Conservation (phyloP, 2,797 vertebrate species). For the Crax fasciolata region DNA sequence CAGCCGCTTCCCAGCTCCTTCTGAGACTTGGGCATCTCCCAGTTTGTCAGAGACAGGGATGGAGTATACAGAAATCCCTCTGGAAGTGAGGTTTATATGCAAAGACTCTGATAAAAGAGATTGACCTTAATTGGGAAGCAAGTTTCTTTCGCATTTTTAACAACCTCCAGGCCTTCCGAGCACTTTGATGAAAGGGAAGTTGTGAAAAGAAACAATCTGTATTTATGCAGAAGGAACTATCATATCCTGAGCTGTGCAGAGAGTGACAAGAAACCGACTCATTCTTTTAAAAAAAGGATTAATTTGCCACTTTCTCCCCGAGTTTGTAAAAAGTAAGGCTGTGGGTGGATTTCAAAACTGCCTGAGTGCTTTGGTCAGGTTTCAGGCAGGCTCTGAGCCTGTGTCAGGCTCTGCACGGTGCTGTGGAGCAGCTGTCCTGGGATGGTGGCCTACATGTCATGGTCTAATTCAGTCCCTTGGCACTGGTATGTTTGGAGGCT, state of each 20-base stretch:
- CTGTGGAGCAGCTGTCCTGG: background rate
- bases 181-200: conserved; percentile 60
- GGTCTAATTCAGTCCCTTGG: background rate
- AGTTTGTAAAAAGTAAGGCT: conserved; percentile 57
- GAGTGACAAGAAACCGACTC: conserved; percentile 64
- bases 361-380: background rate
- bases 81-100: conserved; percentile 65
- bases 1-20: conserved; percentile 12
- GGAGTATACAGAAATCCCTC: conserved; percentile 67
- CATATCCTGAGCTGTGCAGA: conserved; percentile 1
- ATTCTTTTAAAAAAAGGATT: conserved; percentile 61
- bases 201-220: conserved; percentile 69
- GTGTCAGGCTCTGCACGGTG: background rate
- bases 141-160: conserved; percentile 64
- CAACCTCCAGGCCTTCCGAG: conserved; percentile 56
- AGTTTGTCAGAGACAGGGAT: conserved; percentile 59
- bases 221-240: conserved; percentile 66
- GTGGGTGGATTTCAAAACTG: conserved; percentile 54
- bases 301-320: conserved; percentile 56
- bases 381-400: background rate
- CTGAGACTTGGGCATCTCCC: conserved; percentile 63
- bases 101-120: conserved; percentile 70
- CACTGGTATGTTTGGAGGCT: background rate
- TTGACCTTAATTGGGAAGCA: conserved; percentile 65
- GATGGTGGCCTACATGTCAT: background rate